Percentiles rank a stretch among this genome's conserved stretches.
These are phyloP conservation scores for Pachyrhynchus sulphureomaculatus DNA, from an alignment of 1,140 invertebrate species.

Conservation along the genomic window DNA sequence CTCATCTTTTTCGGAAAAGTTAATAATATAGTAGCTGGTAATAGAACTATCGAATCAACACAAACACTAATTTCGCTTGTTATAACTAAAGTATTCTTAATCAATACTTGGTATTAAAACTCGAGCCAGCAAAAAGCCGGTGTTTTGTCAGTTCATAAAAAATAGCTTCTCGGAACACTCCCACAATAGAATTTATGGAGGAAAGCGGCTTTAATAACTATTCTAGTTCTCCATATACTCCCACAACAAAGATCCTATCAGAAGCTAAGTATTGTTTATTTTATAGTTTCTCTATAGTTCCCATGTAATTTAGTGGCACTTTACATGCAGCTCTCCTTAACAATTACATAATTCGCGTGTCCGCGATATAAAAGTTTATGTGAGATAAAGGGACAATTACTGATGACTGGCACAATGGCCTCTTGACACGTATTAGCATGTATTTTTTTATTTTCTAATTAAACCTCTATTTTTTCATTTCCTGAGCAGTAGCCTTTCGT, in stretches of 20 bases:
- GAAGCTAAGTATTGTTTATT: constrained; percentile 21
- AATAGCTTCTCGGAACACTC: constrained; percentile 16
- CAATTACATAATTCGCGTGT: constrained; percentile 24
- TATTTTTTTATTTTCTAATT: background rate
- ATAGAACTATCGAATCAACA: too few species aligned
- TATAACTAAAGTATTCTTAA: background rate
- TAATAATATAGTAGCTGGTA: too few species aligned
- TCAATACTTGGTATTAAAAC: background rate
- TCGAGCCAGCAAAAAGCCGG: background rate
- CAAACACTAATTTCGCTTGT: too few species aligned
- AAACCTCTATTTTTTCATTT: background rate
- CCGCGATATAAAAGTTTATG: constrained; percentile 20
- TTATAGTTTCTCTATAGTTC: constrained; percentile 20
- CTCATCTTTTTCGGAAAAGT: too few species aligned
- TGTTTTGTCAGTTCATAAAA: constrained; percentile 19
- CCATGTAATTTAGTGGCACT: constrained; percentile 20
- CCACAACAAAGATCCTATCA: constrained; percentile 17
- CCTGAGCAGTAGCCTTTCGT: too few species aligned
- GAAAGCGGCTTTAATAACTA: constrained; percentile 20
- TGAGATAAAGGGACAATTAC: constrained; percentile 23
- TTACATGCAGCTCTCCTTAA: constrained; percentile 19
- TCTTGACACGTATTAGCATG: constrained; percentile 18
- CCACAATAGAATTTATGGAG: constrained; percentile 17
- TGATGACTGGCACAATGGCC: constrained; percentile 18
- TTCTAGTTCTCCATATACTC: constrained; percentile 11